Conservation (phyloP, 2,888 invertebrate genomes). For the Tachystola acroxantha region DNA sequence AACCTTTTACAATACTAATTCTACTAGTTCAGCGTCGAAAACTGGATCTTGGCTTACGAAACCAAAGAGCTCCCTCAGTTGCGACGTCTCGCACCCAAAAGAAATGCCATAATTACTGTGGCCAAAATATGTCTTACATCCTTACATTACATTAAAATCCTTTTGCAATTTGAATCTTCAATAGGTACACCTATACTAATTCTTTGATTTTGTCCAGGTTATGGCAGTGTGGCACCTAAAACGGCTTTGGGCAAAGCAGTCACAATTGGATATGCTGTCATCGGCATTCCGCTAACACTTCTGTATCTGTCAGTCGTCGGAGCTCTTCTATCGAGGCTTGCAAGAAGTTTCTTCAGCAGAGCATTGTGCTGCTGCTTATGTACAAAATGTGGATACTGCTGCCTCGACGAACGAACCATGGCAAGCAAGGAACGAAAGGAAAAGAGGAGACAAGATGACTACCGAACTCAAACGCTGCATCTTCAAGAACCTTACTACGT, state of each 20-base stretch:
- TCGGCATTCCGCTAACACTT: conserved; percentile 92
- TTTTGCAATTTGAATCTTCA: too few species aligned
- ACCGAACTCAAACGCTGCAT: conserved; percentile 77
- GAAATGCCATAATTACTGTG: too few species aligned
- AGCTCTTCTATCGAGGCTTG: conserved; percentile 89
- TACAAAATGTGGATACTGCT: conserved; percentile 92
- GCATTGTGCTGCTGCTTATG: conserved; percentile 91
- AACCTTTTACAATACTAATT: too few species aligned
- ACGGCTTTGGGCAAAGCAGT: conserved; percentile 94
- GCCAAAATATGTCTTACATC: too few species aligned
- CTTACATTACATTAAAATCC: too few species aligned
- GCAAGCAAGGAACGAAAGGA: conserved; percentile 88
- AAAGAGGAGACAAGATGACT: conserved; percentile 85
- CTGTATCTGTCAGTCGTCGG: conserved; percentile 93
- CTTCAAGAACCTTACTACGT: conserved; percentile 87
- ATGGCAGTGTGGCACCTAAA: conserved; percentile 94
- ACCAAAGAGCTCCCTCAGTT: too few species aligned
- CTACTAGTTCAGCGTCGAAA: too few species aligned
- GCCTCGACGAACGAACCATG: conserved; percentile 90
- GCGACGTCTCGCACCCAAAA: too few species aligned
- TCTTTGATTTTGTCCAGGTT: conserved; percentile 80
- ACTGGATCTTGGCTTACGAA: too few species aligned
- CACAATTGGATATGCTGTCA: conserved; percentile 92
- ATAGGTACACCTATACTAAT: too few species aligned
- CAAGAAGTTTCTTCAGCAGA: conserved; percentile 88